A percentile compares a stretch with the other conserved stretches of the same genome.
Conservation (phyloP, 35 echinoderm and acorn worm species). For the Heliocidaris tuberculata region DNA sequence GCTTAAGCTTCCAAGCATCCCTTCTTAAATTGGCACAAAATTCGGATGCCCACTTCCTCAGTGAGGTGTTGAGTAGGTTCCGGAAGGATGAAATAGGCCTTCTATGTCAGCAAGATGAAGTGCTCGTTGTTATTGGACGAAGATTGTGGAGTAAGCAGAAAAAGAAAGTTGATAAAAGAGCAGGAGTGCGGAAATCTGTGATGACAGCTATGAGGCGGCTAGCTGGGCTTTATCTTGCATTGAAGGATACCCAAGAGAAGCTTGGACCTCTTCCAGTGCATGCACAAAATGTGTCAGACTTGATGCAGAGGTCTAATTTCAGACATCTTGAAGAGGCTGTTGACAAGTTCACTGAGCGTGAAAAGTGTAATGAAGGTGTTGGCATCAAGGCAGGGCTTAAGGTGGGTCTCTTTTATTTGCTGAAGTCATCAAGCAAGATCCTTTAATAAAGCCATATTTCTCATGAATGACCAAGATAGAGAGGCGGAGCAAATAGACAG, state of each 20-base stretch:
- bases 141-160: background rate
- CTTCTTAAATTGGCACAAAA: background rate
- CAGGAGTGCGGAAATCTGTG: constrained; percentile 39
- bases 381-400: constrained; percentile 62
- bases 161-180: constrained; percentile 39
- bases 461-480: background rate
- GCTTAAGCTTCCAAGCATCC: no score
- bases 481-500: background rate
- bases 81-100: background rate
- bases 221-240: background rate
- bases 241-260: constrained; percentile 28
- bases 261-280: no score
- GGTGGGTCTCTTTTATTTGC: constrained; percentile 39
- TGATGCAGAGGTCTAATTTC: constrained; percentile 56
- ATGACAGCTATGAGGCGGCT: constrained; percentile 54
- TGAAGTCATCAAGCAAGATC: background rate
- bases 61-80: background rate
- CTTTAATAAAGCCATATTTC: background rate
- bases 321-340: constrained; percentile 46
- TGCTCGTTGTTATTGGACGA: background rate
- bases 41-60: background rate
- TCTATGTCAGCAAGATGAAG: background rate
- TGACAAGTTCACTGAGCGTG: constrained; percentile 8
- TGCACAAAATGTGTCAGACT: constrained; percentile 34
- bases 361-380: background rate